Evolutionary conservation across 2,113 vertebrate genomes (phyloP).

Genomic region (Misgurnus anguillicaudatus): DNA sequence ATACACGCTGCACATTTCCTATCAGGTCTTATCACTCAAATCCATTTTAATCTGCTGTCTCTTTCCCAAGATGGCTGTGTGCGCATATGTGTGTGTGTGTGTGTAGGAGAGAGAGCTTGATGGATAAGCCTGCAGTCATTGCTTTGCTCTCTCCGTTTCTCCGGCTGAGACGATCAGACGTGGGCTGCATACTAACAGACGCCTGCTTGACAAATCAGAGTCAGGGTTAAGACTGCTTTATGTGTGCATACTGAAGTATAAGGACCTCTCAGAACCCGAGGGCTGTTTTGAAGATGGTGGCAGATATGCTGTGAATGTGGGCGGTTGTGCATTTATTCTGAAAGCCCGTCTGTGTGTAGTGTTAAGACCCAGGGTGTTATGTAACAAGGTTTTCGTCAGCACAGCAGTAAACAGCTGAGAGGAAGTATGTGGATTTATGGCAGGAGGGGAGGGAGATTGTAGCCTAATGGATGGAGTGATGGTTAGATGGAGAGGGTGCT

Average conservation of each 20-base stretch:
- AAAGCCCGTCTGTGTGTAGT: conserved; percentile 2
- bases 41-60: neutral
- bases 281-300: conserved; percentile 23
- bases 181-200: conserved; percentile 52
- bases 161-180: conserved; percentile 39
- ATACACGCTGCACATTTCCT: neutral
- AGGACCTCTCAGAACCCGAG: conserved; percentile 14
- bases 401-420: conserved; percentile 51
- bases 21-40: neutral
- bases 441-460: conserved; percentile 34
- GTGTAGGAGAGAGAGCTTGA: neutral
- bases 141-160: neutral
- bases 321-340: conserved; percentile 41
- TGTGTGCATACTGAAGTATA: neutral
- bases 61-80: conserved; percentile 10
- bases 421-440: conserved; percentile 32
- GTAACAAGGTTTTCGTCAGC: conserved; percentile 49
- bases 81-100: neutral
- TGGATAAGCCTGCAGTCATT: neutral
- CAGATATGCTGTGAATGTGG: conserved; percentile 8
- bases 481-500: conserved; percentile 26
- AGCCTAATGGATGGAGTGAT: conserved; percentile 36
- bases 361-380: conserved; percentile 39
- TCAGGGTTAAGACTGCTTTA: conserved; percentile 8
- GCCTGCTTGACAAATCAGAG: conserved; percentile 15